A percentile compares a stretch with the other conserved stretches of the same genome.
Conservation (phyloP, 2,888 invertebrate genomes). For the Phaedon cochleariae region DNA sequence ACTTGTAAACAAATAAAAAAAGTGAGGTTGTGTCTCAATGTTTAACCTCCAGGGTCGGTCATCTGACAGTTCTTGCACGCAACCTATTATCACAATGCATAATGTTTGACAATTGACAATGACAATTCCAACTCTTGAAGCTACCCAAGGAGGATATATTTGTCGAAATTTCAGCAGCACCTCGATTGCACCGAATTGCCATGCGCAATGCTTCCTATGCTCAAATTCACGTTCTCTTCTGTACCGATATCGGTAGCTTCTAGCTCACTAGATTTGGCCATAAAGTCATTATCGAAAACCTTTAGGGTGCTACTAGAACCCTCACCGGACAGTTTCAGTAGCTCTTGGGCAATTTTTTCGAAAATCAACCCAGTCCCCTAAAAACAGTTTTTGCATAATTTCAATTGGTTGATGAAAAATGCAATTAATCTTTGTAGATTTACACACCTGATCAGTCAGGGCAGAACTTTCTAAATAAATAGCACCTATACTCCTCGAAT, state of each 20-base stretch:
- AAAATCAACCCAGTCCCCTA: conserved; percentile 81
- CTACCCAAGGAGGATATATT: no score
- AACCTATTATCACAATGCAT: no score
- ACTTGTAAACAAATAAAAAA: no score
- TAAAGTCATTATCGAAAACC: conserved; percentile 66
- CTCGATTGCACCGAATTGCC: conserved; percentile 69
- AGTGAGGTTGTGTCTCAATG: no score
- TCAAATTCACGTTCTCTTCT: conserved; percentile 72
- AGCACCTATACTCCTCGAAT: conserved; percentile 84
- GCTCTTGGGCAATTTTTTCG: conserved; percentile 69
- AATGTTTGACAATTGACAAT: no score
- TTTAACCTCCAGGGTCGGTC: no score
- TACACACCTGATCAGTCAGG: conserved; percentile 71
- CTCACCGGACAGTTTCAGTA: conserved; percentile 66
- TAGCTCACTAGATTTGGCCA: conserved; percentile 67
- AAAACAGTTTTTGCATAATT: no score
- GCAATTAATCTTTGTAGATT: conserved; percentile 1
- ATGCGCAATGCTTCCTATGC: conserved; percentile 73
- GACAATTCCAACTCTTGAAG: no score
- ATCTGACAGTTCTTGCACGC: no score
- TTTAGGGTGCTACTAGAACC: conserved; percentile 64
- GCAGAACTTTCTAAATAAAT: conserved; percentile 87
- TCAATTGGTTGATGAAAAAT: no score
- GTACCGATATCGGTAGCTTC: conserved; percentile 70
- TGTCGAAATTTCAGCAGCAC: conserved; percentile 71